A percentile compares a stretch with the other conserved stretches of the same genome.
These are phyloP conservation scores for Hyla sarda DNA, from an alignment of 2,113 vertebrate genomes.

Conservation along the genomic window DNA sequence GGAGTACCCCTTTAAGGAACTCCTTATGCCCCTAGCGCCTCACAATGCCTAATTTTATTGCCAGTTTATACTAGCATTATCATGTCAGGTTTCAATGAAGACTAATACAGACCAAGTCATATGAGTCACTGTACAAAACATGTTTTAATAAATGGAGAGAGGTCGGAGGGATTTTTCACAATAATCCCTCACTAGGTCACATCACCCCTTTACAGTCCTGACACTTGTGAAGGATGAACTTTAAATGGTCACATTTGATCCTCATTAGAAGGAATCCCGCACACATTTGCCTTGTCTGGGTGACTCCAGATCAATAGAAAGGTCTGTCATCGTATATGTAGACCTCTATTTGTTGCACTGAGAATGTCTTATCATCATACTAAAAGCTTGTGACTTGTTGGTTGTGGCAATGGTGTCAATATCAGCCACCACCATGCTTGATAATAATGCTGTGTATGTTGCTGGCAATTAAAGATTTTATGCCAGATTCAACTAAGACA, in stretches of 20 bases:
- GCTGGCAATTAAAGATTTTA: no score
- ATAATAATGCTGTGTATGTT: no score
- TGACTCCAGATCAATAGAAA: background rate
- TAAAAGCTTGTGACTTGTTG: background rate
- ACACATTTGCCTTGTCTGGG: conserved; percentile 7
- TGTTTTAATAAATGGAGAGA: background rate
- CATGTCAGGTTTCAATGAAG: background rate
- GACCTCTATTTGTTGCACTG: background rate
- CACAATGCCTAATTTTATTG: background rate
- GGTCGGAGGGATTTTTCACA: conserved; percentile 11
- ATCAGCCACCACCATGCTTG: background rate
- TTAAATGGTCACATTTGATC: background rate
- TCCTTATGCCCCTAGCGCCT: background rate
- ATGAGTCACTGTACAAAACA: background rate
- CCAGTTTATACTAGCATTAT: background rate
- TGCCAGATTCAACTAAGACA: no score
- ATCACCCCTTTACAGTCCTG: background rate
- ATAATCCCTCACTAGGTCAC: conserved; percentile 3
- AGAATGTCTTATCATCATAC: background rate
- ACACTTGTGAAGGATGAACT: conserved; percentile 21
- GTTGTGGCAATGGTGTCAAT: background rate
- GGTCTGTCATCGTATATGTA: background rate
- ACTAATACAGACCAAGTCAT: background rate
- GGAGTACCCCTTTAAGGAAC: no score
- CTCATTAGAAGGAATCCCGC: background rate